These are phyloP conservation scores for Tryphoninae sp. DNA, from an alignment of 2,888 invertebrate genomes.

Conservation along the genomic window DNA sequence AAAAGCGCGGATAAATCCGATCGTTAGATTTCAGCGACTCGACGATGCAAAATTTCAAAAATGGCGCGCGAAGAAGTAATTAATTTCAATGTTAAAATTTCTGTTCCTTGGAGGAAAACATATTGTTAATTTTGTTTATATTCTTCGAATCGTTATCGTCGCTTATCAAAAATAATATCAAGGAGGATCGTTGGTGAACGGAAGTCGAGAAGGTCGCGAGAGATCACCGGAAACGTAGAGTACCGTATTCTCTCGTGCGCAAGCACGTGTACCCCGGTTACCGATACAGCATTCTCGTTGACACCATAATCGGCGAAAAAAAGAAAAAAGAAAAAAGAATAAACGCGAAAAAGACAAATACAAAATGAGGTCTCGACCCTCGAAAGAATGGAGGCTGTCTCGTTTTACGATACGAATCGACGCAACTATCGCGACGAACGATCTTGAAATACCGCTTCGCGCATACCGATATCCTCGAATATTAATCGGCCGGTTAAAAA, in stretches of 20 bases:
- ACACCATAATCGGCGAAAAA: conserved; percentile 36
- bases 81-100: not conserved
- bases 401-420: conserved; percentile 31
- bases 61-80: not conserved
- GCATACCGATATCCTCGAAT: not conserved
- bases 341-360: conserved; percentile 12
- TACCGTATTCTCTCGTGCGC: conserved; percentile 27
- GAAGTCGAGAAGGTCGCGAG: conserved; percentile 46
- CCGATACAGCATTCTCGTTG: conserved; percentile 28
- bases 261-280: conserved; percentile 21
- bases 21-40: not conserved
- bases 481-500: conserved; percentile 24
- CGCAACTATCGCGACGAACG: conserved; percentile 11
- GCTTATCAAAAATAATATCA: not conserved
- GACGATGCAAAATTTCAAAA: too few relatives aligned
- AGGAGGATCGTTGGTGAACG: conserved; percentile 27
- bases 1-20: too few relatives aligned
- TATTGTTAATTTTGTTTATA: not conserved
- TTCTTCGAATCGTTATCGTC: not conserved
- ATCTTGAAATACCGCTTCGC: conserved; percentile 45
- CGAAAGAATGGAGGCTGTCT: conserved; percentile 45
- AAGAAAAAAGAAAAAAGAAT: conserved; percentile 17
- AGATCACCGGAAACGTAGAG: conserved; percentile 46
- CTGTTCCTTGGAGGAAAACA: not conserved
- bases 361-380: conserved; percentile 46